Conservation (phyloP, 2,113 vertebrate species). For the Lasiurus cinereus region DNA sequence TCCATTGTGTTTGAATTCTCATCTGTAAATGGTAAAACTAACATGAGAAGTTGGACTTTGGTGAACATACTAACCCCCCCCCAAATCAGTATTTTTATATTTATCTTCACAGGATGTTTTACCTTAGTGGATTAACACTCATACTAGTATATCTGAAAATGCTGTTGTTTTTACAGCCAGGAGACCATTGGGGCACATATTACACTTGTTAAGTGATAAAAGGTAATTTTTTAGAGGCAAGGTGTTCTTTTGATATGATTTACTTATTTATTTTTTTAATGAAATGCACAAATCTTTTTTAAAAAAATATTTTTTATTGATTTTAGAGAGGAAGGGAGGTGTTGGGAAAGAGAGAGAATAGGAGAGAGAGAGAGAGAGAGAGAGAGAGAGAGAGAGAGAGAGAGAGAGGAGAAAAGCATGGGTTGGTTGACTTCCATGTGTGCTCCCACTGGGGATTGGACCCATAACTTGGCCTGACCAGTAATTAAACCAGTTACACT, state of each 20-base stretch:
- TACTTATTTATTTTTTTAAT: neutral
- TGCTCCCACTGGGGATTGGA: neutral
- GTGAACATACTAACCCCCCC: neutral
- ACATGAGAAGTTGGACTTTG: neutral
- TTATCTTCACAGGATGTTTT: conserved; percentile 51
- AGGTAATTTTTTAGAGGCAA: conserved; percentile 42
- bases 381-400: neutral
- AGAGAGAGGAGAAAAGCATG: neutral
- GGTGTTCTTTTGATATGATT: conserved; percentile 54
- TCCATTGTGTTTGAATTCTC: neutral
- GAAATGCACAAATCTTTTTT: neutral
- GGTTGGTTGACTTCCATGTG: neutral
- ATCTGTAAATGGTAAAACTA: conserved; percentile 53
- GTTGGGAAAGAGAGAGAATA: too few relatives aligned
- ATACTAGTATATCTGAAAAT: conserved; percentile 40
- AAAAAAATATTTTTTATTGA: neutral
- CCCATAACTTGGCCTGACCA: neutral
- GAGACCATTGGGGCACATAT: neutral
- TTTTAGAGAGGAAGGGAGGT: neutral
- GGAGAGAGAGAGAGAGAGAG: too few relatives aligned
- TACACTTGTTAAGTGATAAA: conserved; percentile 45
- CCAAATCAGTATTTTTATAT: neutral
- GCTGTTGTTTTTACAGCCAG: conserved; percentile 36
- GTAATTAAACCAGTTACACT: neutral
- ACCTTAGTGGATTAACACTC: conserved; percentile 26